Evolutionary conservation across 2,888 invertebrate species (phyloP).

Genomic region (Apomyelois bistriatella): DNA sequence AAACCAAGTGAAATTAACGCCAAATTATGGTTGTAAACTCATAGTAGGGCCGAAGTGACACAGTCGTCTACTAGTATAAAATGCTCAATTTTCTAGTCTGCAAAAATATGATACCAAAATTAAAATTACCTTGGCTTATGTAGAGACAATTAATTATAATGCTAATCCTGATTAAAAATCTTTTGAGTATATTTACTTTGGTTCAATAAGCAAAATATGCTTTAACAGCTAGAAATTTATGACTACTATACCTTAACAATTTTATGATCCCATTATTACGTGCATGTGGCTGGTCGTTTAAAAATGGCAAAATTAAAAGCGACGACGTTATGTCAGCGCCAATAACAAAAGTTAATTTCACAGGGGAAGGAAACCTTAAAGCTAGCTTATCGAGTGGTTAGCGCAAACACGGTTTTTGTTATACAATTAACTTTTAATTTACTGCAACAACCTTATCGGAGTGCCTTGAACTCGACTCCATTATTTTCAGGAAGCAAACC

Average conservation of each 20-base stretch:
- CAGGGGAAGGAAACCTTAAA: conserved; percentile 36
- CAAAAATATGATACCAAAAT: no score
- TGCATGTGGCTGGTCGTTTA: conserved; percentile 14
- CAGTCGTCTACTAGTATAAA: no score
- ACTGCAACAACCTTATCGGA: conserved; percentile 39
- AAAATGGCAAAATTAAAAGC: conserved; percentile 30
- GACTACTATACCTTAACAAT: neutral
- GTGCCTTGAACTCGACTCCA: conserved; percentile 33
- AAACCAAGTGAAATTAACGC: no score
- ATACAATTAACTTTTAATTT: conserved; percentile 59
- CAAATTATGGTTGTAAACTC: no score
- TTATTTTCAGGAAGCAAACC: conserved; percentile 45
- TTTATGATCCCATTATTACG: neutral
- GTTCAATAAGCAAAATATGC: neutral
- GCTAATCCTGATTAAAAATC: no score
- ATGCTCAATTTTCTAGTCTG: no score
- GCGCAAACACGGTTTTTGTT: conserved; percentile 50
- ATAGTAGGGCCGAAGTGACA: no score
- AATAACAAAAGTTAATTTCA: conserved; percentile 36
- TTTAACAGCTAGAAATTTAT: neutral
- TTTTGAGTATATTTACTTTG: no score
- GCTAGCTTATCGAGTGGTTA: conserved; percentile 43
- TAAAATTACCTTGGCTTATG: no score
- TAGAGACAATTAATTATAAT: no score
- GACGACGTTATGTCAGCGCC: conserved; percentile 9